These are phyloP conservation scores for Cheracebus regulus DNA, from an alignment of 2,797 vertebrate genomes.

Conservation along the genomic window DNA sequence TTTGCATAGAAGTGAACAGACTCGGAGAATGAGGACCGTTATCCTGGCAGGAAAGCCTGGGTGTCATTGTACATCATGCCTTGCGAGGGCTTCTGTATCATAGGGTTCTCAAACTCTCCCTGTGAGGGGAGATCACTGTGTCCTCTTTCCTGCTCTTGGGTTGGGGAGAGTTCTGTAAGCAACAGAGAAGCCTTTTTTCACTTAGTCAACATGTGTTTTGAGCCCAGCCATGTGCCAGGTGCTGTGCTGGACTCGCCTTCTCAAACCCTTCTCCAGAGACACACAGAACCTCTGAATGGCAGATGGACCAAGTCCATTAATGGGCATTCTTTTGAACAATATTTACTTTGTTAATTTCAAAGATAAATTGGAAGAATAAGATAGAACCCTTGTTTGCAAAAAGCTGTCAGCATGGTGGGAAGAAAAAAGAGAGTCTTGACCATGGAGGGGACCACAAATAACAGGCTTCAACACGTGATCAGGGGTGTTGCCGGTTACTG, in stretches of 20 bases:
- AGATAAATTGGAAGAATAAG: not conserved
- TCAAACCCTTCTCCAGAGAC: not conserved
- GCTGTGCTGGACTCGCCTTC: not conserved
- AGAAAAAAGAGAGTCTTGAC: not conserved
- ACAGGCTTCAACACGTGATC: accelerated
- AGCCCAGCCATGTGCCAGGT: accelerated
- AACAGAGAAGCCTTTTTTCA: not conserved
- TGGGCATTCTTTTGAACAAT: not conserved
- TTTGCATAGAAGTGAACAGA: not conserved
- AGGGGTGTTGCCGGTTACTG: not conserved
- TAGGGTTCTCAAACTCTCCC: not conserved
- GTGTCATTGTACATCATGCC: not conserved
- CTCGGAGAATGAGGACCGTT: not conserved
- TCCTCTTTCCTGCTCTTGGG: not conserved
- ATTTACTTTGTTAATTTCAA: not conserved
- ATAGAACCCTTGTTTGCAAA: not conserved
- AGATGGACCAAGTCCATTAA: no score
- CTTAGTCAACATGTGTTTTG: not conserved
- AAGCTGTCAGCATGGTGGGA: not conserved
- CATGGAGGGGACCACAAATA: not conserved
- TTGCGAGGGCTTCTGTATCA: no score
- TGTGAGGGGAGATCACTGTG: not conserved
- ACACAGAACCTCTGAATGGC: not conserved
- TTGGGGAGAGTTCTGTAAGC: not conserved
- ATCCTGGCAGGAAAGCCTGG: not conserved